phyloP scores from a whole-genome alignment of 2,797 vertebrate genomes.

The Luscinia luscinia region DNA sequence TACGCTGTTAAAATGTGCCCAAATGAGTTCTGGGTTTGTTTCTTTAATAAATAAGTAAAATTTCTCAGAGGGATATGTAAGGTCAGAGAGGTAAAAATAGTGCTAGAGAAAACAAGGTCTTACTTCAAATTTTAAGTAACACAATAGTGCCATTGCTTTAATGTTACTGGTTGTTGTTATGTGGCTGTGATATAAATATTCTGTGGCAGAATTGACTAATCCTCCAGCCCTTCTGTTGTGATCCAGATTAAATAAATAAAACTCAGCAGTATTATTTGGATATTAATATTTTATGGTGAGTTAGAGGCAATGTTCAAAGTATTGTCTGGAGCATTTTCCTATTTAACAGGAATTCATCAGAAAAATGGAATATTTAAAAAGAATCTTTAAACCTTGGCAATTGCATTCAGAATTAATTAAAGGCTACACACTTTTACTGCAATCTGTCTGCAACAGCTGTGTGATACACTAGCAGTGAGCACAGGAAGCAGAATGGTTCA shows the following conservation, averaged over 20 bases:
- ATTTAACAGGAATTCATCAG: background rate
- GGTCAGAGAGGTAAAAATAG: constrained; percentile 37
- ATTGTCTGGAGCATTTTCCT: constrained; percentile 16
- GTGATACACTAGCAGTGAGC: constrained; percentile 12
- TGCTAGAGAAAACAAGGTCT: background rate
- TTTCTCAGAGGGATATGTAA: background rate
- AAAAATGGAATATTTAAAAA: constrained; percentile 41
- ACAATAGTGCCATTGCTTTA: constrained; percentile 20
- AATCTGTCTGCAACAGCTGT: constrained; percentile 62
- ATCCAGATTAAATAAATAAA: constrained; percentile 63
- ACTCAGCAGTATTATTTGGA: constrained; percentile 27
- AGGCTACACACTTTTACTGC: constrained; percentile 50
- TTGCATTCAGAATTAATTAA: constrained; percentile 64
- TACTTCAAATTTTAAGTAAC: constrained; percentile 3
- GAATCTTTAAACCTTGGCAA: constrained; percentile 35
- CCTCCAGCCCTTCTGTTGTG: constrained; percentile 57
- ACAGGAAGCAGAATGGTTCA: constrained; percentile 14
- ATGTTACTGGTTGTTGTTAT: background rate
- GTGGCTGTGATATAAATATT: constrained; percentile 45
- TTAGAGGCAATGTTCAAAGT: constrained; percentile 3
- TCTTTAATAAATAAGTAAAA: background rate
- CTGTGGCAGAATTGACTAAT: constrained; percentile 55
- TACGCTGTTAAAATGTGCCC: background rate
- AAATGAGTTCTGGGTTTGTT: background rate
- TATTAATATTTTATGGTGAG: constrained; percentile 22